Evolutionary conservation across 2,113 vertebrate genomes (phyloP).

Genomic region (Equus quagga): DNA sequence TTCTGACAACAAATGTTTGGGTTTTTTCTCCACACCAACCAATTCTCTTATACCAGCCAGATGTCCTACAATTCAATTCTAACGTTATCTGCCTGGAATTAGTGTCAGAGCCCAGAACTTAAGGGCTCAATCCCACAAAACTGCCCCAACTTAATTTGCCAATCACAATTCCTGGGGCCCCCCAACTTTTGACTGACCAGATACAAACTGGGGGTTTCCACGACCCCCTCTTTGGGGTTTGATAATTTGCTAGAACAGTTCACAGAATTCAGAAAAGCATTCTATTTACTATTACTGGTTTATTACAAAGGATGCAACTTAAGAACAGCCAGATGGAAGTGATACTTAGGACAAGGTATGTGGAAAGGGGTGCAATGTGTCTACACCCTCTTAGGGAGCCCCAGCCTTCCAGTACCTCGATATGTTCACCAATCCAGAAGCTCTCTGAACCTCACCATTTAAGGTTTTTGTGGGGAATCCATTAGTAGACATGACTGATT

Average conservation of each 20-base stretch:
- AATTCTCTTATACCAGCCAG: background rate
- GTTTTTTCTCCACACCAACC: background rate
- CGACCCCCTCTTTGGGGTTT: background rate
- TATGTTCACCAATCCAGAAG: background rate
- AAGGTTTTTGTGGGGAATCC: too few relatives aligned
- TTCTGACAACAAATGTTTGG: background rate
- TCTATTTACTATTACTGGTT: background rate
- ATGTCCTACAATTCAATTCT: background rate
- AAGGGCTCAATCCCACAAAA: background rate
- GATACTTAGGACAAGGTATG: background rate
- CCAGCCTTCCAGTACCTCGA: too few relatives aligned
- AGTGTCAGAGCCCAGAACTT: background rate
- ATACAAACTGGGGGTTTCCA: background rate
- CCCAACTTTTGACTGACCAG: background rate
- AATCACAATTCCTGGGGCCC: background rate
- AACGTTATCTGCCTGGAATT: background rate
- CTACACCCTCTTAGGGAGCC: too few relatives aligned
- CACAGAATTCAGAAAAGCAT: background rate
- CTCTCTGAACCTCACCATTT: too few relatives aligned
- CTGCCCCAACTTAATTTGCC: background rate
- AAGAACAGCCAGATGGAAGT: background rate
- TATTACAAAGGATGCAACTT: background rate
- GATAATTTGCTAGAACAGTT: background rate
- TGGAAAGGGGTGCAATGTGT: background rate
- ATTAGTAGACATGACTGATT: too few relatives aligned